phyloP scores from a whole-genome alignment of 2,888 invertebrate genomes.

The Smittia sp. region DNA sequence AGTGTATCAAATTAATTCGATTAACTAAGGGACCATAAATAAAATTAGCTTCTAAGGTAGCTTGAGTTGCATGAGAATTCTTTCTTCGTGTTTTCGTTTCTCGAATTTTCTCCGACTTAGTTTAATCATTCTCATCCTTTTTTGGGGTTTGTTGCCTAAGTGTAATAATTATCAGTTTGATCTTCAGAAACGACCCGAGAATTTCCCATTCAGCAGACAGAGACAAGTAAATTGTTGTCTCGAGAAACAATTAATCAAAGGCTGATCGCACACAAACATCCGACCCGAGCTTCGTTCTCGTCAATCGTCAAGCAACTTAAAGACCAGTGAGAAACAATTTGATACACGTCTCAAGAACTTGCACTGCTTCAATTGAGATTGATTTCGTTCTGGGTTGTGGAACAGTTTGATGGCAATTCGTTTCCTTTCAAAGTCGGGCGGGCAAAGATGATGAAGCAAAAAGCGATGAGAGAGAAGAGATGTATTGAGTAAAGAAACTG shows the following conservation, averaged over 20 bases:
- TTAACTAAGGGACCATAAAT: constrained; percentile 36
- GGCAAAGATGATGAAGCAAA: constrained; percentile 6
- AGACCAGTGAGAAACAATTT: neutral
- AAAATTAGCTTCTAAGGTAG: constrained; percentile 37
- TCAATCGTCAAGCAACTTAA: neutral
- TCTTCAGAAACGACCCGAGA: neutral
- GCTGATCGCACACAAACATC: neutral
- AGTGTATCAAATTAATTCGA: constrained; percentile 41
- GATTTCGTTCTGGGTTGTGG: neutral
- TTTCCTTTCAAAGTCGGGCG: neutral
- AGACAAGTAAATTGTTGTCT: neutral
- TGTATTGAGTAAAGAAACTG: neutral
- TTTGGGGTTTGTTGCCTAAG: neutral
- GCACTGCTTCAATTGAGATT: too few species aligned
- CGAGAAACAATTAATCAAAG: constrained; percentile 11
- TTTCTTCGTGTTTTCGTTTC: neutral
- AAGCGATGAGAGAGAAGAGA: neutral
- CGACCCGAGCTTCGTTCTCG: neutral
- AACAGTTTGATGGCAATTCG: neutral
- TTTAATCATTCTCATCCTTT: constrained; percentile 1
- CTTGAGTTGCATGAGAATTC: constrained; percentile 20
- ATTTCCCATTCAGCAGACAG: neutral
- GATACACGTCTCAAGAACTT: too few species aligned
- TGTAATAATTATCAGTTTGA: constrained; percentile 11
- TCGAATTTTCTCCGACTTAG: too few species aligned